A percentile compares a stretch with the other conserved stretches of the same genome.
Evolutionary conservation across 2,888 invertebrate genomes (phyloP).

Genomic region (Ceratothoa steindachneri): DNA sequence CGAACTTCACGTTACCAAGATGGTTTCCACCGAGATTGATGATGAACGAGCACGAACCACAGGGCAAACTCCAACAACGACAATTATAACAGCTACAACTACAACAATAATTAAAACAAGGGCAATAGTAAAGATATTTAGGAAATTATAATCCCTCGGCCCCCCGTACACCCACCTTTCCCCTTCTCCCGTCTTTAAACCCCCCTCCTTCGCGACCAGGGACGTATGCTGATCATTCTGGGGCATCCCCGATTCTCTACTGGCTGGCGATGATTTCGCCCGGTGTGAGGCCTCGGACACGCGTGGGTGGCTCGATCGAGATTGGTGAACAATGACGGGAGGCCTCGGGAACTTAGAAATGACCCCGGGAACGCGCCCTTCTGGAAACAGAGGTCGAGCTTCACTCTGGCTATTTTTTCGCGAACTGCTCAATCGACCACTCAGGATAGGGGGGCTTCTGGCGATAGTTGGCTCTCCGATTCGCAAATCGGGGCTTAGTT

Average conservation of each 20-base stretch:
- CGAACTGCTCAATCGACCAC: neutral
- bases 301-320: too few relatives aligned
- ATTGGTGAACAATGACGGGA: neutral
- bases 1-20: too few relatives aligned
- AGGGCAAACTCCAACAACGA: too few relatives aligned
- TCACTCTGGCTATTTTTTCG: neutral
- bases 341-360: neutral
- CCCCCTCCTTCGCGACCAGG: neutral
- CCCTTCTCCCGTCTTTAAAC: neutral
- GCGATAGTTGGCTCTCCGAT: neutral
- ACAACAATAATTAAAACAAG: too few relatives aligned
- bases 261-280: neutral
- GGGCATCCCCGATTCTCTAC: neutral
- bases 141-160: too few relatives aligned
- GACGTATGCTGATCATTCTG: neutral
- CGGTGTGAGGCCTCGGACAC: too few relatives aligned
- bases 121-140: too few relatives aligned
- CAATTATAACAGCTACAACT: too few relatives aligned
- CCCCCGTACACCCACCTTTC: neutral
- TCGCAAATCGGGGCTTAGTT: neutral
- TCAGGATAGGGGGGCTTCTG: neutral
- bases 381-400: neutral
- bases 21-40: too few relatives aligned
- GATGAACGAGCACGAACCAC: too few relatives aligned
- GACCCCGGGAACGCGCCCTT: too few relatives aligned